phyloP scores from a whole-genome alignment of 2,797 vertebrate genomes.

The Myotis myotis region DNA sequence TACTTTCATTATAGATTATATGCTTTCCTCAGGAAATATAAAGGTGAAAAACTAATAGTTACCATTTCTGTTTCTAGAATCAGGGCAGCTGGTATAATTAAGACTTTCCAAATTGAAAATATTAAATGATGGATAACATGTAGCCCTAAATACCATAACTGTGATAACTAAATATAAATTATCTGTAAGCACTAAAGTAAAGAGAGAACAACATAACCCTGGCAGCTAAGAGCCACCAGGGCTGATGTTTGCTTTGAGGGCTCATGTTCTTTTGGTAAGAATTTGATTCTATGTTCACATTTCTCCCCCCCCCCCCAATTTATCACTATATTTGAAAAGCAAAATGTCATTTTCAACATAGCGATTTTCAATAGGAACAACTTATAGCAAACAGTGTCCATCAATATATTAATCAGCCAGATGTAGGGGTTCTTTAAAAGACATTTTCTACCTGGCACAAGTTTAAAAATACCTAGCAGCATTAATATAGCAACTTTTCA shows the following conservation, averaged over 20 bases:
- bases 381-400: neutral
- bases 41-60: neutral
- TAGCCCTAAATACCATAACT: neutral
- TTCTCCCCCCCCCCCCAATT: neutral
- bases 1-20: no score
- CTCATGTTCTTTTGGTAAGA: neutral
- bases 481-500: neutral
- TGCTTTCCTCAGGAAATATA: neutral
- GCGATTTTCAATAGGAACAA: neutral
- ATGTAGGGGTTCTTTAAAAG: neutral
- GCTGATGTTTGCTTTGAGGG: no score
- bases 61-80: neutral
- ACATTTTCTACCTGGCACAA: neutral
- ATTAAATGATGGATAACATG: neutral
- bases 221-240: accelerated
- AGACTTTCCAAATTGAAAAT: neutral
- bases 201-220: neutral
- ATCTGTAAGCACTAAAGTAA: neutral
- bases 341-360: neutral
- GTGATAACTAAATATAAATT: neutral
- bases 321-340: neutral
- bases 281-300: neutral
- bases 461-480: neutral
- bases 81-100: neutral
- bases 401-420: neutral